A percentile compares a stretch with the other conserved stretches of the same genome.
Evolutionary conservation across 2,113 vertebrate genomes (phyloP).

Genomic region (Caracal caracal): DNA sequence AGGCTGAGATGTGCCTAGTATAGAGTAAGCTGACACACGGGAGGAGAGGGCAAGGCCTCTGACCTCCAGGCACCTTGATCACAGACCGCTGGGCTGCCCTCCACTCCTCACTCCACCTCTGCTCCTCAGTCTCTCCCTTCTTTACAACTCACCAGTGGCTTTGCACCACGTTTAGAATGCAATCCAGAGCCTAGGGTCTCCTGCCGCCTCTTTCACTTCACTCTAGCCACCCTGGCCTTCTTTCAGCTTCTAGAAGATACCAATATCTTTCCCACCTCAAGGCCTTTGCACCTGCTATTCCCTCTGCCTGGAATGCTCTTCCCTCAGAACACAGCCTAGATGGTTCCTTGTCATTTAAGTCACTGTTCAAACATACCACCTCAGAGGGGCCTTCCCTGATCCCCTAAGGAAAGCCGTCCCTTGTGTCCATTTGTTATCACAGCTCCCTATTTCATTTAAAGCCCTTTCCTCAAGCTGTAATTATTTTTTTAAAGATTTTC

Average conservation of each 20-base stretch:
- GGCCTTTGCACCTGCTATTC: background rate
- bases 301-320: background rate
- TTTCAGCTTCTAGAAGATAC: conserved; percentile 28
- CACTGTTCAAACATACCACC: background rate
- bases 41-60: background rate
- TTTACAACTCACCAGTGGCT: background rate
- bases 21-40: background rate
- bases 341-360: conserved; percentile 11
- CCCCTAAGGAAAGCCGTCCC: background rate
- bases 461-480: background rate
- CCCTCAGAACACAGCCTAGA: background rate
- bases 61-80: background rate
- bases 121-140: background rate
- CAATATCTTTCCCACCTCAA: conserved; percentile 1
- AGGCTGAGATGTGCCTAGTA: background rate
- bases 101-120: background rate
- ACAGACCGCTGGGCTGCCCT: background rate
- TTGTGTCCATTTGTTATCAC: background rate
- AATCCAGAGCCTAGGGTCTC: background rate
- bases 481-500: background rate
- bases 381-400: background rate
- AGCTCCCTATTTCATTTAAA: background rate
- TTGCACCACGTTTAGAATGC: background rate
- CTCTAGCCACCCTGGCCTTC: background rate
- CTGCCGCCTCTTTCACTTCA: background rate